Evolutionary conservation across 2,113 vertebrate genomes (phyloP), one percentile per base, ranked within the genome.

Genomic region (Nesogale talazaci): DNA sequence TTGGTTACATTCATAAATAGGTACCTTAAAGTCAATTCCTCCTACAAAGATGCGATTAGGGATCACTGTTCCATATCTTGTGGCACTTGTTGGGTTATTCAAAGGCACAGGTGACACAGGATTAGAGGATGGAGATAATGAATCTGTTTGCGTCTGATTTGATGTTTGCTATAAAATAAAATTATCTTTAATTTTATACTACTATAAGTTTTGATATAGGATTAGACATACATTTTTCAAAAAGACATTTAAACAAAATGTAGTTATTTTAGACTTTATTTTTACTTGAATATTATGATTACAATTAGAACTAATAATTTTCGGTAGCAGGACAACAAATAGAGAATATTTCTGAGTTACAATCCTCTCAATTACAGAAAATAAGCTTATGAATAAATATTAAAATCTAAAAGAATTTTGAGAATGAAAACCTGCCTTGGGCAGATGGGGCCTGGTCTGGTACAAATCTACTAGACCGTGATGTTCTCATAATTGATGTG

Each of bases 31-130:
- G 97, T 98, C 98, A 84, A 99, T 98, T 93, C 98, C 98, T 95
- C 98, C 98, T n/a, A 99, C 99, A 97, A 99, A 99, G 94, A 99
- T 98, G 34, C 98, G 98, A 97, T 99, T 99, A 93, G 99, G 98
- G 96, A 98, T 98, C 82, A 99, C 97, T 2, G 97, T 98, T 97
- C 98, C 98, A 72, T 97, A 97, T 89, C 95, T 94, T 67, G 97
- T 96, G 86, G 95, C 94, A 89, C 96, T 95, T 34, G 96, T 95
- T 86, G 97, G 92, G 74, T 94, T 97, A 94, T 96, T 98, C 80
- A 97, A 95, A 78, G 97, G 97, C 76, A 97, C 91, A 0, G 97
- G 97, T n/a, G 98, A 98, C 29, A 95, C 92, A 86, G 97, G 79
- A 86, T 89, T 98, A 88, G 97, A 96, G 85, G 97, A 97, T 69